Conservation (phyloP, 2,888 invertebrate genomes). For the Oscheius sp. region DNA sequence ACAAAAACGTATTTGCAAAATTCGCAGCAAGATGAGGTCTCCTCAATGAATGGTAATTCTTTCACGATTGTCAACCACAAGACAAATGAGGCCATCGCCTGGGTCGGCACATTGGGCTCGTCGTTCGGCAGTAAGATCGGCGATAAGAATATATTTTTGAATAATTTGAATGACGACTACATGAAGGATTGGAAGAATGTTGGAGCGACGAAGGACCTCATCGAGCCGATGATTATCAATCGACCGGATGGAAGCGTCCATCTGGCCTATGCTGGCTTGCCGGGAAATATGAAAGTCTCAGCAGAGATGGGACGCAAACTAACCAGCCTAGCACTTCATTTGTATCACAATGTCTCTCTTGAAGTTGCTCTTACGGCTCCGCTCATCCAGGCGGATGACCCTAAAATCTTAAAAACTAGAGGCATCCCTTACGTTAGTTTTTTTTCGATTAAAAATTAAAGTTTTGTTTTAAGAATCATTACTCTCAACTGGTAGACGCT, state of each 20-base stretch:
- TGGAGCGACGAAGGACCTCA: not conserved
- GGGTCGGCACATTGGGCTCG: not conserved
- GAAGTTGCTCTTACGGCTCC: not conserved
- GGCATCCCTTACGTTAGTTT: not conserved
- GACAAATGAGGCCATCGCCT: not conserved
- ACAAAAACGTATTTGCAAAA: too few relatives aligned
- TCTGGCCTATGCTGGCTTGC: not conserved
- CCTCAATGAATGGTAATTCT: too few relatives aligned
- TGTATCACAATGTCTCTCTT: not conserved
- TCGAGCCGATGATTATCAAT: not conserved
- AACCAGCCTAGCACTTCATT: not conserved
- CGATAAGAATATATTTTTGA: not conserved
- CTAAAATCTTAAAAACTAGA: not conserved
- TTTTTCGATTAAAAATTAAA: not conserved
- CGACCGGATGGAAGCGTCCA: too few relatives aligned
- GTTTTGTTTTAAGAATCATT: too few relatives aligned
- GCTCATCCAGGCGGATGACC: not conserved
- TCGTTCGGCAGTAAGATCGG: conserved; percentile 6
- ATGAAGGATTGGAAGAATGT: not conserved
- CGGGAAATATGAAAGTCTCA: not conserved
- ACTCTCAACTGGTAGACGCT: too few relatives aligned
- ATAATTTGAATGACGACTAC: conserved; percentile 4
- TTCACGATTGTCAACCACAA: conserved; percentile 10
- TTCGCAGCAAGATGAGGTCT: too few relatives aligned
- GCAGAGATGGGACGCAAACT: not conserved